Conservation (phyloP, 2,113 vertebrate species). For the Limanda limanda region DNA sequence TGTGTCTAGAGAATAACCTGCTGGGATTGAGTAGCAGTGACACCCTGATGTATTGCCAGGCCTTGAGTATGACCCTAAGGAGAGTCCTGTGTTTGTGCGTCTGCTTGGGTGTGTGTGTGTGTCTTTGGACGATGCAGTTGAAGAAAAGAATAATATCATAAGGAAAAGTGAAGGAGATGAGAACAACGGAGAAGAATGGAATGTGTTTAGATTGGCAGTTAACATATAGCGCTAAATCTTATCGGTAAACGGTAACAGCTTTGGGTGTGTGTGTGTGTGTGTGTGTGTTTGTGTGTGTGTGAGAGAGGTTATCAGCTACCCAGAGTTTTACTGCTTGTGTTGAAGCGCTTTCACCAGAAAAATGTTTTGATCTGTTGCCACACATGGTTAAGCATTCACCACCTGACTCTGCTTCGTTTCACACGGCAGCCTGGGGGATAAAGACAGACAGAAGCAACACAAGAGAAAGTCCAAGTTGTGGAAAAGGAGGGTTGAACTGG, state of each 20-base stretch:
- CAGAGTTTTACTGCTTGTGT: slow-evolving; percentile 61
- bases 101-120: neutral
- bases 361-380: slow-evolving; percentile 68
- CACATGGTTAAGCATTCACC: slow-evolving; percentile 77
- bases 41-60: slow-evolving; percentile 62
- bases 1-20: slow-evolving; percentile 25
- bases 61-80: slow-evolving; percentile 49
- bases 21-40: slow-evolving; percentile 41
- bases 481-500: slow-evolving; percentile 52
- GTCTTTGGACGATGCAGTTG: neutral
- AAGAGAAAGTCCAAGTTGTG: slow-evolving; percentile 40
- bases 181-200: slow-evolving; percentile 43
- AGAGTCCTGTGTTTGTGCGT: neutral
- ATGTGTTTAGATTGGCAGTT: slow-evolving; percentile 63
- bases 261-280: neutral
- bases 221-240: slow-evolving; percentile 56
- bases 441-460: neutral
- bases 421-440: slow-evolving; percentile 45
- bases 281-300: slow-evolving; percentile 11
- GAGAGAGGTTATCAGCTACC: slow-evolving; percentile 51
- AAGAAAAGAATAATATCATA: slow-evolving; percentile 17
- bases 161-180: slow-evolving; percentile 19
- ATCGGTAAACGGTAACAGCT: slow-evolving; percentile 44
- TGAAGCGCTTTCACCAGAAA: slow-evolving; percentile 60
- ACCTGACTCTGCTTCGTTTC: slow-evolving; percentile 62